These are phyloP conservation scores for Myiagra hebetior DNA, from an alignment of 2,113 vertebrate species.

Conservation along the genomic window DNA sequence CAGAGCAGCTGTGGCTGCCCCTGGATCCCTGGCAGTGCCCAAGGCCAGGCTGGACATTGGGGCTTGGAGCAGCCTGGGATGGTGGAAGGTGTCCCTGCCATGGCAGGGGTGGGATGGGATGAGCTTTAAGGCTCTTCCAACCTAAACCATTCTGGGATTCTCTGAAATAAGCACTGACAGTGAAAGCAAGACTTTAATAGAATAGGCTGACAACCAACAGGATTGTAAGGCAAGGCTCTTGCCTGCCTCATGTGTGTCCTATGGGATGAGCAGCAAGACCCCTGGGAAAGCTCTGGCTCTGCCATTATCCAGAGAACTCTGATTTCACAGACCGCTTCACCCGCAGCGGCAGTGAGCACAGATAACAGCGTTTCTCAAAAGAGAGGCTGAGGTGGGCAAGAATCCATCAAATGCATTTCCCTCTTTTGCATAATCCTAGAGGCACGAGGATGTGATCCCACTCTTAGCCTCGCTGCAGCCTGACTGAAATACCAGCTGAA, in stretches of 20 bases:
- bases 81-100: not conserved
- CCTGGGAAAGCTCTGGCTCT: not conserved
- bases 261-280: not conserved
- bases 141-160: not conserved
- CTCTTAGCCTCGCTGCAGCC: not conserved
- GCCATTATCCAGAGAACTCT: not conserved
- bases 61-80: not conserved
- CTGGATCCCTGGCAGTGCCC: not conserved
- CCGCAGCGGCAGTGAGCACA: not conserved
- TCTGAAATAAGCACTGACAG: not conserved
- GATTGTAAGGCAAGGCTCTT: not conserved
- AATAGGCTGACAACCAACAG: not conserved
- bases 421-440: not conserved
- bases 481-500: not conserved
- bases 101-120: not conserved
- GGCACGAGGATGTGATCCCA: not conserved
- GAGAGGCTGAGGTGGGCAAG: not conserved
- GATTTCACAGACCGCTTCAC: not conserved
- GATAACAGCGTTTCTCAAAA: not conserved
- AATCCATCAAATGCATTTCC: not conserved
- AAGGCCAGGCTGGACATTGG: not conserved
- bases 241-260: not conserved
- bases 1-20: not conserved
- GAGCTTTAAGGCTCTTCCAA: rapidly evolving
- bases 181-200: not conserved